Evolutionary conservation across 1,140 invertebrate species (phyloP).

Genomic region (Drosophila bifasciata): DNA sequence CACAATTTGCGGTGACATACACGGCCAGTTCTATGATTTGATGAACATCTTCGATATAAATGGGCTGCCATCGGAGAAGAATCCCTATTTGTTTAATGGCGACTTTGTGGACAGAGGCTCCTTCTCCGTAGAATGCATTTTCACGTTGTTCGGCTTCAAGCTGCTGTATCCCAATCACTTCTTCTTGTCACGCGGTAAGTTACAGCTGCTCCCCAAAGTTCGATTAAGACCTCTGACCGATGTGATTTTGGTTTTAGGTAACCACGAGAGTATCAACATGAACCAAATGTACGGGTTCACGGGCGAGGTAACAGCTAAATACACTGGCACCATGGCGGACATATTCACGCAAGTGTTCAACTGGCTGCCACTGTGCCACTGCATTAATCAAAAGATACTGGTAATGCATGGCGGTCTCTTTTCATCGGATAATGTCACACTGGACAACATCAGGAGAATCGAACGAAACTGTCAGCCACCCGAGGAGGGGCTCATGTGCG

Average conservation of each 20-base stretch:
- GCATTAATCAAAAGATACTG: constrained; percentile 95
- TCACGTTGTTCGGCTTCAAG: constrained; percentile 98
- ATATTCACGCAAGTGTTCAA: constrained; percentile 99
- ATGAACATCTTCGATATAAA: constrained; percentile 99
- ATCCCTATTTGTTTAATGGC: constrained; percentile 91
- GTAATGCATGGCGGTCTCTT: constrained; percentile 98
- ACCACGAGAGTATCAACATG: constrained; percentile 99
- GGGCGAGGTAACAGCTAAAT: constrained; percentile 98
- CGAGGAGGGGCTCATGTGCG: constrained; percentile 98
- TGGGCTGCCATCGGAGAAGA: constrained; percentile 96
- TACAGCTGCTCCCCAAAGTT: constrained; percentile 3
- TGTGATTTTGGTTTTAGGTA: constrained; percentile 87
- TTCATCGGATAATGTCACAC: constrained; percentile 93
- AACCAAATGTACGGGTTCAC: constrained; percentile 99
- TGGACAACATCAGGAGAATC: constrained; percentile 95
- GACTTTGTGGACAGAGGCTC: constrained; percentile 99
- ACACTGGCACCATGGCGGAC: constrained; percentile 96
- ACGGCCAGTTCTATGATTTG: constrained; percentile 99
- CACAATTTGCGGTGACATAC: constrained; percentile 99
- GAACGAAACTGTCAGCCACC: constrained; percentile 98
- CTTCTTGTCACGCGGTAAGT: constrained; percentile 97
- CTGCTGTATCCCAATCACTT: constrained; percentile 98
- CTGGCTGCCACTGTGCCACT: constrained; percentile 97
- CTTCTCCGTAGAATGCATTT: constrained; percentile 99
- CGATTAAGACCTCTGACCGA: too few species aligned